Base-by-base conservation (phyloP, 2,888 invertebrate genomes). In the Tetranychus truncatus region DNA sequence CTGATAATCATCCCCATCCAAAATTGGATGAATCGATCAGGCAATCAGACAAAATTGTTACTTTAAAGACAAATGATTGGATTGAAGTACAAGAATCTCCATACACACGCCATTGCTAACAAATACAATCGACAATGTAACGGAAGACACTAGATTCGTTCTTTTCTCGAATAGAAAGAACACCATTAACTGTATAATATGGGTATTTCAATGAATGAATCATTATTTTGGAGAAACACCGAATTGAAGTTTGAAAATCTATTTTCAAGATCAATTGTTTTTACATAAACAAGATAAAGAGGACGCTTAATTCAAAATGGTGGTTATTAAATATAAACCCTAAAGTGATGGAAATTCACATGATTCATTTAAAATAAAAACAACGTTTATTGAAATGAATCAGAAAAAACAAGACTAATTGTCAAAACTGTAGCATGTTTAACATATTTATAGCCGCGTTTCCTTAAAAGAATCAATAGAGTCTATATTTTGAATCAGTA, bases 171-270 rank as follows among this genome's bases (percentile, higher is more conserved):
- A 91, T 91, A 78, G 97, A 83, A 45, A 97, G 85, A 9, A 97
- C 84, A 0, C 97, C 97, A 83, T 93, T 95, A 45, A 97, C 89
- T 8, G 93, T 89, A 83, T 91, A 91, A 81, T 96, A 92, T 0
- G 96, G 95, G 85, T 96, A 97, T 85, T 96, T 97, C 1, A 91
- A 90, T 4, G 92, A 91, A 83, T 97, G 97, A 78, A 96, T 86
- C 79, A 96, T 88, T 78, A 96, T 89, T 86, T 96, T 96, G 79
- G 69, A 24, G 44, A 75, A 76, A 75, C 75, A 75, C 7, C 67
- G 66, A 18, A 55, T 34, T 55, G 73, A 73, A 8, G 75, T 21
- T 20, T 45, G 44, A 44, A 1, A 44, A n/a, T 72, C 72, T 45
- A 72, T 72, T 45, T 69, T 34, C 34, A 34, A 34, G 34, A 34